These are phyloP conservation scores for Nebria salina DNA, from an alignment of 2,888 invertebrate genomes.

Conservation along the genomic window DNA sequence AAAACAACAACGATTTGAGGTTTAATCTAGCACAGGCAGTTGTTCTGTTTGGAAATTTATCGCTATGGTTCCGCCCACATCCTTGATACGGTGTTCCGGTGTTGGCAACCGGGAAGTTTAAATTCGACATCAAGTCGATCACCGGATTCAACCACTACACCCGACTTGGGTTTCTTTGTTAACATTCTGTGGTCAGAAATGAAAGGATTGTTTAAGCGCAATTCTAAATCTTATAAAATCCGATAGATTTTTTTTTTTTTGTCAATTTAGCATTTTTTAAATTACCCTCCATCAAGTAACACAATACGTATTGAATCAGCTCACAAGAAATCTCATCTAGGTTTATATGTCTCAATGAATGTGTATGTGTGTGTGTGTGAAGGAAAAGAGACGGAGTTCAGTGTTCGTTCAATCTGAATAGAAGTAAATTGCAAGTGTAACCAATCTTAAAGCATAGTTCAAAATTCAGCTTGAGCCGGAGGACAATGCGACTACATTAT, in stretches of 20 bases:
- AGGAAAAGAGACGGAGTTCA: too few relatives aligned
- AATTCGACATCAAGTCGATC: neutral
- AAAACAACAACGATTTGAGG: conserved; percentile 64
- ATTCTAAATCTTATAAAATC: too few relatives aligned
- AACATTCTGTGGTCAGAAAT: too few relatives aligned
- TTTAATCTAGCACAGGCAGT: conserved; percentile 61
- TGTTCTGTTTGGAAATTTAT: conserved; percentile 60
- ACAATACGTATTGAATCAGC: neutral
- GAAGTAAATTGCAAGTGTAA: conserved; percentile 45
- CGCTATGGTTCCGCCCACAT: conserved; percentile 56
- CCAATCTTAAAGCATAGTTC: conserved; percentile 28
- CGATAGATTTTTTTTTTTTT: too few relatives aligned
- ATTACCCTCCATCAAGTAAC: neutral
- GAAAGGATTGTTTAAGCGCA: too few relatives aligned
- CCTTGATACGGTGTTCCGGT: neutral
- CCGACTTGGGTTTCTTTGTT: neutral
- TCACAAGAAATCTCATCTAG: neutral
- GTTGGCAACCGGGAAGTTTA: neutral
- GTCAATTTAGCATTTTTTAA: too few relatives aligned
- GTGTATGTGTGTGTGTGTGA: neutral
- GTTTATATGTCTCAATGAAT: neutral
- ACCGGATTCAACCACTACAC: neutral
- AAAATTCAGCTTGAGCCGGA: conserved; percentile 4
- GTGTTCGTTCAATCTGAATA: conserved; percentile 42
- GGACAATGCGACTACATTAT: conserved; percentile 8